phyloP scores from a whole-genome alignment of 2,888 invertebrate genomes.

The Acronicta aceris region DNA sequence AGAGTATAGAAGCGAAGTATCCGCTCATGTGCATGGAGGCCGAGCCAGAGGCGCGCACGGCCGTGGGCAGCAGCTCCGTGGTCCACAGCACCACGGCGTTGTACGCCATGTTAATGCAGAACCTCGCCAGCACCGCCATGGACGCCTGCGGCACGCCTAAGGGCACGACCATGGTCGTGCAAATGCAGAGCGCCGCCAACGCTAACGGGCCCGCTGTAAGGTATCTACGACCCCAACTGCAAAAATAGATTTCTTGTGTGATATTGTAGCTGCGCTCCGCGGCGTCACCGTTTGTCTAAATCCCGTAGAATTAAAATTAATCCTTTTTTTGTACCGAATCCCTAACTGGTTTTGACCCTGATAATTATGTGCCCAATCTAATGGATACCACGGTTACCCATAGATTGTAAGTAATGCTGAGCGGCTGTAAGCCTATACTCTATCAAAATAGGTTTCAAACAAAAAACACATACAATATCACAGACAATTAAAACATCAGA shows the following conservation, averaged over 20 bases:
- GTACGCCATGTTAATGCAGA: constrained; percentile 85
- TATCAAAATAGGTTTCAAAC: no score
- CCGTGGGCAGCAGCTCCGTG: constrained; percentile 82
- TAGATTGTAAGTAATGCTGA: no score
- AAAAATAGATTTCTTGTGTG: constrained; percentile 11
- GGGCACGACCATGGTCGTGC: constrained; percentile 77
- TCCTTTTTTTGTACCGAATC: no score
- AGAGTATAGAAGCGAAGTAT: constrained; percentile 76
- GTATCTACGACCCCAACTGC: constrained; percentile 79
- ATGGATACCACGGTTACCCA: no score
- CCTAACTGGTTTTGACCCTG: no score
- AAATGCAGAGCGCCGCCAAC: constrained; percentile 69
- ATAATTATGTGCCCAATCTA: no score
- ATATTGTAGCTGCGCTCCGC: no score
- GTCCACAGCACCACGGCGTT: constrained; percentile 83
- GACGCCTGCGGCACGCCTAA: constrained; percentile 78
- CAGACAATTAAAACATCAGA: no score
- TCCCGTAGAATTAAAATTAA: no score
- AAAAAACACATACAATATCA: no score
- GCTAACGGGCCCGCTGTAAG: constrained; percentile 75
- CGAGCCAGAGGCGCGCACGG: constrained; percentile 80
- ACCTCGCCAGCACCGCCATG: constrained; percentile 80
- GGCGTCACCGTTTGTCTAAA: no score
- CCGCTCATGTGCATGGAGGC: constrained; percentile 83
- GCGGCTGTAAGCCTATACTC: no score